Conservation (phyloP, 1,140 invertebrate species). For the Eulimnadia texana region DNA sequence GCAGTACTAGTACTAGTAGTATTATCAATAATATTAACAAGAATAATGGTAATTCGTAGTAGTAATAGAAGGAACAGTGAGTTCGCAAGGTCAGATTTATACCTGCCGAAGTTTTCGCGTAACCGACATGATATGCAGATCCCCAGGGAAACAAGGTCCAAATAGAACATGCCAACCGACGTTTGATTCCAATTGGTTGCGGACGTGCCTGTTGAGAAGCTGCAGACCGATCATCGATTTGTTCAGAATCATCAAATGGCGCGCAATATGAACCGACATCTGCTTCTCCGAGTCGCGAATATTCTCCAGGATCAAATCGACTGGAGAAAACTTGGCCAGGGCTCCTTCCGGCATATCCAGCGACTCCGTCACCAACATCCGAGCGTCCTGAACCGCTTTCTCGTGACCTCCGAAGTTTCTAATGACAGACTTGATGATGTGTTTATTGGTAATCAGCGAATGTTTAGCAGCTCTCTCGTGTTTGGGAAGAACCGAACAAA, state of each 20-base stretch:
- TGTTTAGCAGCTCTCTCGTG: not conserved
- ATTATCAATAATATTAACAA: too few relatives aligned
- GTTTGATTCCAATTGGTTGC: not conserved
- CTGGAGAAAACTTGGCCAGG: not conserved
- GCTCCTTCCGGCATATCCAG: not conserved
- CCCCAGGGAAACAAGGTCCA: slow-evolving; percentile 4
- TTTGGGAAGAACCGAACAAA: not conserved
- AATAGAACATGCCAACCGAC: slow-evolving; percentile 3
- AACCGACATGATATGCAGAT: slow-evolving; percentile 2
- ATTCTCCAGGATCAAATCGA: not conserved
- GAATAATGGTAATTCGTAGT: too few relatives aligned
- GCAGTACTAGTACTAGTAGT: too few relatives aligned
- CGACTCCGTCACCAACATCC: not conserved
- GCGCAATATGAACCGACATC: slow-evolving; percentile 4
- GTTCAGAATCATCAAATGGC: slow-evolving; percentile 7
- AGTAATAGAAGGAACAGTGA: too few relatives aligned
- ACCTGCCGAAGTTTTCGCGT: slow-evolving; percentile 4
- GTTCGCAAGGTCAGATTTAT: too few relatives aligned
- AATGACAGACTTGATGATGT: not conserved
- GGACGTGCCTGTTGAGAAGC: slow-evolving; percentile 1
- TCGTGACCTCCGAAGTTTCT: slow-evolving; percentile 7
- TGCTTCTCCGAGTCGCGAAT: slow-evolving; percentile 1
- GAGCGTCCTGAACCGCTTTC: not conserved
- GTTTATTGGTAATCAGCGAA: not conserved
- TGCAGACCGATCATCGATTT: slow-evolving; percentile 1